These are phyloP conservation scores for Nemoura dubitans DNA, from an alignment of 2,888 invertebrate species.

Conservation along the genomic window DNA sequence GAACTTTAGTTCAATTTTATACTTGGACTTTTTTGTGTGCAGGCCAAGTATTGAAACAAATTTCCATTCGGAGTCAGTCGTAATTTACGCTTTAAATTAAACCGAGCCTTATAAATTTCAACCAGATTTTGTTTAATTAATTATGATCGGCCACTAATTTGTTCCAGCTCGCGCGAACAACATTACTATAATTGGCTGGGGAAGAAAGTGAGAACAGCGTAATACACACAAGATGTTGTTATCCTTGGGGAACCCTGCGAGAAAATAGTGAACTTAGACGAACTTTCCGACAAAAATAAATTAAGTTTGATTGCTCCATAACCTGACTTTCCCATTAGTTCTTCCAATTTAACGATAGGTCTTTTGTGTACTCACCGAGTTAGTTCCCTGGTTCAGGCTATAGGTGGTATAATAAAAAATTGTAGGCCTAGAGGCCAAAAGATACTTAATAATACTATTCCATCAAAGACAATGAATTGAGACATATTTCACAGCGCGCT, in stretches of 20 bases:
- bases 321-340: constrained; percentile 26
- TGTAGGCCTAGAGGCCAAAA: background rate
- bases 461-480: constrained; percentile 7
- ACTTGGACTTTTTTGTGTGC: background rate
- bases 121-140: background rate
- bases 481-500: background rate
- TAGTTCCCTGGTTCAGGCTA: background rate
- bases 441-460: background rate
- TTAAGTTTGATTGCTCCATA: constrained; percentile 18
- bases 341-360: background rate
- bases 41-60: background rate
- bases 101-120: background rate
- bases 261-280: background rate
- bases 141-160: constrained; percentile 14
- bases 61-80: background rate
- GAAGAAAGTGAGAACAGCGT: background rate
- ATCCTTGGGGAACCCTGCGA: background rate
- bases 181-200: background rate
- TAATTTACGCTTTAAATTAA: background rate
- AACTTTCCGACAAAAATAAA: constrained; percentile 13
- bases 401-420: background rate
- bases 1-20: background rate
- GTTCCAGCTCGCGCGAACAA: background rate
- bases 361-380: background rate
- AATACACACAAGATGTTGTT: background rate